Evolutionary conservation across 2,797 vertebrate species (phyloP).

Genomic region (Xenopus petersii): DNA sequence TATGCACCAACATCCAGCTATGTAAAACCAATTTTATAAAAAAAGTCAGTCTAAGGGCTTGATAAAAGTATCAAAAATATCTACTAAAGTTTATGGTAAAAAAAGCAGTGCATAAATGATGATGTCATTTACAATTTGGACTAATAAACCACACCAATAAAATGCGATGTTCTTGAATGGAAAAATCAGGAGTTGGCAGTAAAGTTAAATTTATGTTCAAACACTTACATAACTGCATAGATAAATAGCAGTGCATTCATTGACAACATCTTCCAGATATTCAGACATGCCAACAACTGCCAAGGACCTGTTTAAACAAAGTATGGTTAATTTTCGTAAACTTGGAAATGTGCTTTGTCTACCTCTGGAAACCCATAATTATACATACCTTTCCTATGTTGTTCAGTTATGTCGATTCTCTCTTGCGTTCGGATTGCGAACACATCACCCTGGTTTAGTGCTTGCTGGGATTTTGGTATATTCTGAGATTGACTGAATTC

Average conservation of each 20-base stretch:
- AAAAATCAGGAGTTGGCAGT: no score
- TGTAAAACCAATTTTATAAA: no score
- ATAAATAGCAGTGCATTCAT: slow-evolving; percentile 78
- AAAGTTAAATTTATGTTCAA: no score
- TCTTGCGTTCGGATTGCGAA: slow-evolving; percentile 56
- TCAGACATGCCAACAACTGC: slow-evolving; percentile 60
- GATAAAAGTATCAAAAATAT: no score
- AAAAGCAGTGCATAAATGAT: no score
- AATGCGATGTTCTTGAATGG: no score
- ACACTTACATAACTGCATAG: slow-evolving; percentile 85
- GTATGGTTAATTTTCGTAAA: background rate
- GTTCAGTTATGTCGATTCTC: slow-evolving; percentile 54
- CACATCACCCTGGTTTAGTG: slow-evolving; percentile 52
- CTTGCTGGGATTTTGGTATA: background rate
- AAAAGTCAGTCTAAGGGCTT: no score
- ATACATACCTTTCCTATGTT: slow-evolving; percentile 53
- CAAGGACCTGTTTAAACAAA: slow-evolving; percentile 56
- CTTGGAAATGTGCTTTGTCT: background rate
- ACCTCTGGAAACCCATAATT: background rate
- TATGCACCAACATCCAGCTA: no score
- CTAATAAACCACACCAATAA: no score
- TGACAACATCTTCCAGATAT: slow-evolving; percentile 66
- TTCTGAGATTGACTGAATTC: slow-evolving; percentile 13
- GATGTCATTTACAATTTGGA: no score
- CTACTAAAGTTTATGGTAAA: no score